These are phyloP conservation scores for Paguma larvata DNA, from an alignment of 2,797 vertebrate species.

Conservation along the genomic window DNA sequence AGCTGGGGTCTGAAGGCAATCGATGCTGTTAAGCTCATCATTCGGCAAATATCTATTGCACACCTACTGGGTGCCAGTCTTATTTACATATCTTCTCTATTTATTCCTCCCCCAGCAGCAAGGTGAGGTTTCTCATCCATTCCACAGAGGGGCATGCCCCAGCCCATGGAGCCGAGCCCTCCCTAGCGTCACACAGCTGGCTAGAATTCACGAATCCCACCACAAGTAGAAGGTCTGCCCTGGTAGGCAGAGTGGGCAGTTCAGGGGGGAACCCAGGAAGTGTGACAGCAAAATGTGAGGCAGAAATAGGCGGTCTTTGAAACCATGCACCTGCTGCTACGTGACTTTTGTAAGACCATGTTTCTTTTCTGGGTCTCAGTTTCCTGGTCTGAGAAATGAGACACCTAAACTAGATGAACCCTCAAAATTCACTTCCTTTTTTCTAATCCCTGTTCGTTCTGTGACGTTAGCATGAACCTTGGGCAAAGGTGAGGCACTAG, in stretches of 20 bases:
- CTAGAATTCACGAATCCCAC: neutral
- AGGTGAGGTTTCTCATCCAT: neutral
- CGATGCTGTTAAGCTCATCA: fast-evolving
- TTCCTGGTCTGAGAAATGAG: neutral
- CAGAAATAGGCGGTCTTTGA: neutral
- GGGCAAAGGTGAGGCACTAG: neutral
- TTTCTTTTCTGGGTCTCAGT: neutral
- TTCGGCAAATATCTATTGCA: neutral
- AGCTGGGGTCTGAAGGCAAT: neutral
- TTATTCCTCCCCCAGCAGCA: neutral
- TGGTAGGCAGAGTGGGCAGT: neutral
- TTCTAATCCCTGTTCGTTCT: neutral
- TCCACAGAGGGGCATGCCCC: neutral
- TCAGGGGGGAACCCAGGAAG: neutral
- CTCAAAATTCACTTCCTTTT: neutral
- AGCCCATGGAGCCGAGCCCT: neutral
- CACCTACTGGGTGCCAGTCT: neutral
- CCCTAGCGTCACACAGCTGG: neutral
- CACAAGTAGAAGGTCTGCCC: neutral
- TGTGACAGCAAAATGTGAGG: neutral
- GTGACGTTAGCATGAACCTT: neutral
- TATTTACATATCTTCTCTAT: neutral
- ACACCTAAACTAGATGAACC: neutral
- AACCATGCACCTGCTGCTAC: neutral
- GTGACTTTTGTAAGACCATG: neutral